Base-by-base conservation (phyloP, 2,797 vertebrate genomes). In the Spinus pinus region DNA sequence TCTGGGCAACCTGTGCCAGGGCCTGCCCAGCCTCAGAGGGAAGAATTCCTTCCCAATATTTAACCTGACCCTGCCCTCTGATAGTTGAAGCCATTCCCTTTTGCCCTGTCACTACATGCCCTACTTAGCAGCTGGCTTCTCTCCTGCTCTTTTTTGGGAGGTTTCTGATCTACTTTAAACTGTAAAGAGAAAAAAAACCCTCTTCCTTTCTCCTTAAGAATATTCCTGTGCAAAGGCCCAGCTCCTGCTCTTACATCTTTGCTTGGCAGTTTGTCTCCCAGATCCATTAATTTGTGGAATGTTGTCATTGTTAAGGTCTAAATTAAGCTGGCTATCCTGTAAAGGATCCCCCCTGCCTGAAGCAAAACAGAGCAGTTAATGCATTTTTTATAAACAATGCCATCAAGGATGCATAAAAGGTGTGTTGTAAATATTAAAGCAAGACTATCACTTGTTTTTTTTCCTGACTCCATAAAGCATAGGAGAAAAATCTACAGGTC, bases 381-480 rank as follows among this genome's bases (percentile, higher is more conserved):
- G 73, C 65, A 95, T 96, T 96, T 97, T 97, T 97, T 71, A 97
- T 97, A 94, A 97, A 94, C 80, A 69, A 41, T 80, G 42, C 56
- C 6, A 41, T 97, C 95, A 95, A 97, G 91, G 67, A 95, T 96
- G 91, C 54, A 95, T 96, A 88, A 78, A 96, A 92, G 90, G 92
- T 73, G 6, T 81, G 37, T 62, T 83, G 91, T 95, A 95, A 95
- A 93, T 96, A 93, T 91, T 95, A 88, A 97, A 94, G 64, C 0
- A 0, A 50, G 37, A 25, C 46, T 88, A 42, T 70, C 60, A 23
- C 39, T 27, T 39, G n/a, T 75, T n/a, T 39, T 42, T 62, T 46
- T 31, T 16, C 75, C 73, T 57, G 91, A 44, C 30, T 90, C 37
- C 51, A 70, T 89, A 88, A 90, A 97, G 61, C 54, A 73, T 25